Evolutionary conservation across 2,113 vertebrate genomes (phyloP).

Genomic region (Anarrhichthys ocellatus): DNA sequence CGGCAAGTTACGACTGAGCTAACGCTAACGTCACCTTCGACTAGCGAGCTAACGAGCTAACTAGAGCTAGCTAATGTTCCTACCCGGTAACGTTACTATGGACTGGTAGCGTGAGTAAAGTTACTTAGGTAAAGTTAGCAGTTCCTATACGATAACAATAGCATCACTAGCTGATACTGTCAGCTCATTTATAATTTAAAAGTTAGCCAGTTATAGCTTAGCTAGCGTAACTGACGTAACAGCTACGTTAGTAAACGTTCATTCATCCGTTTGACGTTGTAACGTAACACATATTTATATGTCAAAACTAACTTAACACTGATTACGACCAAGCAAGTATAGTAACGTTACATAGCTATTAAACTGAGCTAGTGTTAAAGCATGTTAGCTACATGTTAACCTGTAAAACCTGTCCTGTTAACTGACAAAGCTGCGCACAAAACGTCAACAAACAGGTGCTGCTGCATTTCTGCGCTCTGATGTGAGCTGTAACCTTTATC

Average conservation of each 20-base stretch:
- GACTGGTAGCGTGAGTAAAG: background rate
- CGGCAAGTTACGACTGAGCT: slow-evolving; percentile 61
- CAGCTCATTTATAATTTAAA: background rate
- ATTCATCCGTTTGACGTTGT: too few relatives aligned
- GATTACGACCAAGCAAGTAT: too few relatives aligned
- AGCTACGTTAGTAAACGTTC: background rate
- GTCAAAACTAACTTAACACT: too few relatives aligned
- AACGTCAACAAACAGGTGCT: slow-evolving; percentile 66
- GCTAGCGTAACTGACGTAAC: slow-evolving; percentile 4
- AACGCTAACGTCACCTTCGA: slow-evolving; percentile 2
- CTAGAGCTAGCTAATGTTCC: background rate
- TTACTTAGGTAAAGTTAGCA: background rate
- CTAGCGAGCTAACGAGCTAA: slow-evolving; percentile 52
- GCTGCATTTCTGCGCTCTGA: slow-evolving; percentile 67
- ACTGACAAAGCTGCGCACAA: background rate
- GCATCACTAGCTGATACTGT: fast-evolving
- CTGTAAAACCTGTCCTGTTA: slow-evolving; percentile 39
- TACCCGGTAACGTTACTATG: background rate
- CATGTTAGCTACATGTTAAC: background rate
- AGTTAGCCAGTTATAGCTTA: slow-evolving; percentile 13
- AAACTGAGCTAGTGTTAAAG: background rate
- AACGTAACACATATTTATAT: too few relatives aligned
- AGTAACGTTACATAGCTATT: background rate
- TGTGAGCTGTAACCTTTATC: background rate
- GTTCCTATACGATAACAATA: background rate